Conservation (phyloP, 2,888 invertebrate genomes). For the Unio delphinus region DNA sequence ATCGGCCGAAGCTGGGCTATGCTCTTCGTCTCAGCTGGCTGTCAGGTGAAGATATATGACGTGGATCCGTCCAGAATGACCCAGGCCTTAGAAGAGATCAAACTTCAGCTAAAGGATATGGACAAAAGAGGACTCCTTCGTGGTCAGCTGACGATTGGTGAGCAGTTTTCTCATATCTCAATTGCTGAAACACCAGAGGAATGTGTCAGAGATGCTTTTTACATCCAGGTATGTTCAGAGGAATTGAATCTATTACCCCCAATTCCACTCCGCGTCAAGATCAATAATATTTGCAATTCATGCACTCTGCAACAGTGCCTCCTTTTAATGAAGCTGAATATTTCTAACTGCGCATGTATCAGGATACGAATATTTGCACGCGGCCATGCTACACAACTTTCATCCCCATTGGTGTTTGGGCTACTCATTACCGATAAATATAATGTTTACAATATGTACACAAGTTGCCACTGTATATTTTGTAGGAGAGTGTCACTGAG, state of each 20-base stretch:
- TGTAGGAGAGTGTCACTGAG: constrained; percentile 92
- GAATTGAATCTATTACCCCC: neutral
- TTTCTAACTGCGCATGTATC: no score
- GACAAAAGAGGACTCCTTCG: constrained; percentile 78
- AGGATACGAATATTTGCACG: no score
- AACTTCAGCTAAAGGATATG: constrained; percentile 75
- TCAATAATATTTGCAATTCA: no score
- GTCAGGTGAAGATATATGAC: constrained; percentile 89
- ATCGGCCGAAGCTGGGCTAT: constrained; percentile 98
- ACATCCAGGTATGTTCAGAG: constrained; percentile 75
- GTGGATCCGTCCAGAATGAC: constrained; percentile 47
- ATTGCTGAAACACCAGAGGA: constrained; percentile 80
- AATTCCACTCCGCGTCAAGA: no score
- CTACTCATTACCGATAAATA: neutral
- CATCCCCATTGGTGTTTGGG: no score
- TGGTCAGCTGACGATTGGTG: constrained; percentile 80
- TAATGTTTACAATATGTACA: neutral
- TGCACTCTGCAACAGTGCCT: no score
- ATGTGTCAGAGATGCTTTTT: constrained; percentile 82
- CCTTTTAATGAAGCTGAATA: no score
- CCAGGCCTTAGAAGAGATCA: constrained; percentile 78
- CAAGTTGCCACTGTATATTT: neutral
- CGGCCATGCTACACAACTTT: no score
- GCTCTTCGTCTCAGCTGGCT: constrained; percentile 91
- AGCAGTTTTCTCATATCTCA: constrained; percentile 86